Percentiles rank a stretch among this genome's conserved stretches.
These are phyloP conservation scores for Melanerpes formicivorus DNA, from an alignment of 2,113 vertebrate genomes.

Conservation along the genomic window DNA sequence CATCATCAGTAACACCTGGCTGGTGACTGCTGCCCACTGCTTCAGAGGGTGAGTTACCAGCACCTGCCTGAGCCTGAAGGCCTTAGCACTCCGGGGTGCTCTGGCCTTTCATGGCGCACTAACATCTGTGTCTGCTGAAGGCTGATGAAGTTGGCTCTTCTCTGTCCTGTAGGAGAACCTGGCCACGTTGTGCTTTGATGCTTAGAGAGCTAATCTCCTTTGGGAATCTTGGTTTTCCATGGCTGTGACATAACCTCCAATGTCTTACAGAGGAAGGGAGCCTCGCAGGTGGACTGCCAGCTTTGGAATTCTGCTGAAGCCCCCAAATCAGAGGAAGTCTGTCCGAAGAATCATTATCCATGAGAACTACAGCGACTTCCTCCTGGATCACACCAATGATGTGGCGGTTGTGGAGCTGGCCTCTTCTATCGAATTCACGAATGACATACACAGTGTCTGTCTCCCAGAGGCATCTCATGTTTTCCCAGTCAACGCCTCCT, in stretches of 20 bases:
- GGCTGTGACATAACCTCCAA: neutral
- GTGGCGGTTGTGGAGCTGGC: slow-evolving; percentile 75
- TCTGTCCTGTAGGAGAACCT: neutral
- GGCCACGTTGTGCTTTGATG: neutral
- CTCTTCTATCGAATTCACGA: slow-evolving; percentile 64
- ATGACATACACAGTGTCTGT: slow-evolving; percentile 74
- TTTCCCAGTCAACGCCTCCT: slow-evolving; percentile 67
- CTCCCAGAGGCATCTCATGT: slow-evolving; percentile 70
- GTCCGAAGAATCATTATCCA: slow-evolving; percentile 74
- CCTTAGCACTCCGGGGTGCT: neutral
- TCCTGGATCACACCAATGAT: slow-evolving; percentile 58
- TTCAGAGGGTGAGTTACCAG: slow-evolving; percentile 74
- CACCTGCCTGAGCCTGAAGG: neutral
- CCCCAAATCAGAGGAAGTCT: slow-evolving; percentile 68
- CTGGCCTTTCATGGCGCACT: neutral
- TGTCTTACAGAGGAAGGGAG: slow-evolving; percentile 58
- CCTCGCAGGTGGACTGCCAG: slow-evolving; percentile 74
- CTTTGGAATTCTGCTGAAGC: slow-evolving; percentile 76
- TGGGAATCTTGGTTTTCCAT: neutral
- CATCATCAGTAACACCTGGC: slow-evolving; percentile 85
- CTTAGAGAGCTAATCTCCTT: neutral
- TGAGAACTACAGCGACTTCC: slow-evolving; percentile 23
- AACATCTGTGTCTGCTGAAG: neutral
- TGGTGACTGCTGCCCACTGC: slow-evolving; percentile 94
- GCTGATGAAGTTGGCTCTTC: neutral